Evolutionary conservation across 2,888 invertebrate species (phyloP), one percentile per base, ranked within the genome.

Genomic region (Rosalia funebris): DNA sequence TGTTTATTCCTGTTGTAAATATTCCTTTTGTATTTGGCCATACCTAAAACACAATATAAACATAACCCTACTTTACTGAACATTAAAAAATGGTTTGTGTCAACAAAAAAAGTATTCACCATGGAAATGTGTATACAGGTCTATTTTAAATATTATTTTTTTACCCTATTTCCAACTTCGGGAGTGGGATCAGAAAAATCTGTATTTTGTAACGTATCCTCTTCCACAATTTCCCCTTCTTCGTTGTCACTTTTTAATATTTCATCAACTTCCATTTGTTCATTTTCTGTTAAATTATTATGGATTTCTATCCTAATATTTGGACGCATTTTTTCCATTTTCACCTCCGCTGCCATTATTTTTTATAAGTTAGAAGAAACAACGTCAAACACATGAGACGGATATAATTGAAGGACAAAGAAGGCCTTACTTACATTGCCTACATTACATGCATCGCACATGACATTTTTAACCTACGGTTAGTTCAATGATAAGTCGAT

Each of bases 211-310:
- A 62, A 54, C 11, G 63, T 58, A 15, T 71, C 70, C 19, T 65
- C 69, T 16, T 79, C 78, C 50, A 75, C 75, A 46, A 82, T 78
- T 77, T 83, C 83, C 25, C 81, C 82, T 62, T 82, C 82, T 71
- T 83, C 82, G 17, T 79, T 71, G 54, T 65, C 70, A 56, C 63
- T 59, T 54, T 57, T 34, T 17, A 60, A 57, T 12, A 66, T 63
- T 12, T 71, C 73, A 46, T 85, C 85, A 12, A 83, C 78, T 5
- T 85, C 84, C 84, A 84, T 85, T n/a, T 79, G 74, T 66, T 83
- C 83, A 15, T 36, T 11, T 10, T 53, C 60, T 69, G 56, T 72
- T 1, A 72, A 50, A 66, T 81, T 79, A 70, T 83, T 83, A 55
- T 82, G 79, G 72, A 84, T 84, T 78, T 82, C 80, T 55, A 82